Evolutionary conservation across 2,888 invertebrate genomes (phyloP), one percentile per base, ranked within the genome.

Genomic region (Chaetogeoica ovagalla): DNA sequence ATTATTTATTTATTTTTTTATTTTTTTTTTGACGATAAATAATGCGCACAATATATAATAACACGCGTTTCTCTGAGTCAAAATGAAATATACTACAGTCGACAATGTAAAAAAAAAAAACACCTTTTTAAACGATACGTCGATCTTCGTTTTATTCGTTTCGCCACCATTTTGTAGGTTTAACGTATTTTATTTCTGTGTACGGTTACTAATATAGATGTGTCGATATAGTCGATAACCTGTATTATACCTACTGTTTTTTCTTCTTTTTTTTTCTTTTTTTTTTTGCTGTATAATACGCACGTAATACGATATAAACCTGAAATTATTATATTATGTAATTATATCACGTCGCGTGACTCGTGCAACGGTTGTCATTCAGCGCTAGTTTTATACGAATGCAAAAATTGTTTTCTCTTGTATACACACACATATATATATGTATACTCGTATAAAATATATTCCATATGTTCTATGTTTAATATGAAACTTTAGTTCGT

Each of bases 251-350:
- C 55, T n/a, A 55, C 39, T 21, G n/a, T n/a, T n/a, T n/a, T n/a
- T n/a, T n/a, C n/a, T n/a, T n/a, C n/a, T n/a, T n/a, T n/a, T n/a
- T n/a, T n/a, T n/a, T n/a, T n/a, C n/a, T n/a, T n/a, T 30, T 2
- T 30, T 30, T 30, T 30, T 30, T 30, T 30, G 30, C 30, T 30
- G 30, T 30, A 30, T 30, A 30, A n/a, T n/a, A n/a, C n/a, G n/a
- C 30, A 23, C 17, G n/a, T n/a, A n/a, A 70, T 21, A 43, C 43
- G 15, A 70, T 48, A 72, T 48, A 72, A 72, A 72, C 72, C 15
- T 62, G 60, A 48, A 30, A 52, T 60, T 13, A 21, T 39, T 72
- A 52, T 72, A 15, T 62, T 62, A 1, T 13, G 11, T 62, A 62
- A 72, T 72, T 72, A 62, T 72, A 62, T 62, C 30, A n/a, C 30